Percentiles rank a stretch among this genome's conserved stretches.
Evolutionary conservation across 2,797 vertebrate genomes (phyloP).

Genomic region (Carapus acus): DNA sequence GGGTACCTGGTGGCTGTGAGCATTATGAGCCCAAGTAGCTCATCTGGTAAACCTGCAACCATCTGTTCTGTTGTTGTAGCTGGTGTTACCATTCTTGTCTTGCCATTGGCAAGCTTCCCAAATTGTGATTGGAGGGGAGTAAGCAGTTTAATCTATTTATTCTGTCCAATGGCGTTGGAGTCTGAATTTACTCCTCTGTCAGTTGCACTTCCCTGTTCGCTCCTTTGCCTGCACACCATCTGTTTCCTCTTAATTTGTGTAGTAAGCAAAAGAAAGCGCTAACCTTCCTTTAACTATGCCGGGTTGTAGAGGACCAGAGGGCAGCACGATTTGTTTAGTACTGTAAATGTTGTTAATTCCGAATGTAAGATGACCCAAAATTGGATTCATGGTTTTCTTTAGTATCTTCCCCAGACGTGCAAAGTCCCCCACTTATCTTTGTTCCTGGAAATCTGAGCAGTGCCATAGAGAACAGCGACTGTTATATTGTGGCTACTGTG

Average conservation of each 20-base stretch:
- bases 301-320: neutral
- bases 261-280: neutral
- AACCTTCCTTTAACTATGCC: slow-evolving; percentile 13
- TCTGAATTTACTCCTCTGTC: slow-evolving; percentile 57
- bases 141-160: slow-evolving; percentile 65
- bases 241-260: slow-evolving; percentile 18
- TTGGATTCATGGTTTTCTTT: too few relatives aligned
- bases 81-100: slow-evolving; percentile 9
- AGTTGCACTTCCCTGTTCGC: slow-evolving; percentile 29
- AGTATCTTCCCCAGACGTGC: neutral
- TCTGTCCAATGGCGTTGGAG: slow-evolving; percentile 56
- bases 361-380: too few relatives aligned
- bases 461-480: slow-evolving; percentile 2
- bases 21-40: neutral
- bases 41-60: slow-evolving; percentile 1
- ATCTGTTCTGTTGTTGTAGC: slow-evolving; percentile 20
- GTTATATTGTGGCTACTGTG: neutral
- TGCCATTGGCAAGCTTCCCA: slow-evolving; percentile 16
- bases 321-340: too few relatives aligned
- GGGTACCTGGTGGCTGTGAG: slow-evolving; percentile 4
- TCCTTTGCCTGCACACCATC: slow-evolving; percentile 13
- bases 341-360: too few relatives aligned
- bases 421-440: slow-evolving; percentile 4
- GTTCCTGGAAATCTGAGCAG: slow-evolving; percentile 1
- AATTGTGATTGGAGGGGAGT: slow-evolving; percentile 15